Evolutionary conservation across 2,888 invertebrate genomes (phyloP).

Genomic region (Liopterus haemorrhoidalis): DNA sequence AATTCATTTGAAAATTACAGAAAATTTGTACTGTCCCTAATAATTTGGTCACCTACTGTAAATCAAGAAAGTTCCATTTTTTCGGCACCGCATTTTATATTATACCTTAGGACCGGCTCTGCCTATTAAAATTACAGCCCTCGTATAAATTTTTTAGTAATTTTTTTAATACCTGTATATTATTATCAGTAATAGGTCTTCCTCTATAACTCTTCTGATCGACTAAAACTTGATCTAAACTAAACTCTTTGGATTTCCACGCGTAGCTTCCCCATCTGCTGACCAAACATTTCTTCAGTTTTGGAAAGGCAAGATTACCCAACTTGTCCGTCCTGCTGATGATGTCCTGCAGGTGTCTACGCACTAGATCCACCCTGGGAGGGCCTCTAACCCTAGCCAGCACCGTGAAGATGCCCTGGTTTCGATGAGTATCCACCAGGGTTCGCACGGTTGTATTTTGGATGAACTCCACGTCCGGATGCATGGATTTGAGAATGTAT

Average conservation of each 20-base stretch:
- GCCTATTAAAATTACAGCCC: too few species aligned
- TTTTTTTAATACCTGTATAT: constrained; percentile 60
- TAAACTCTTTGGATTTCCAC: constrained; percentile 60
- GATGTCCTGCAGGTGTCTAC: constrained; percentile 46
- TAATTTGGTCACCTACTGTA: too few species aligned
- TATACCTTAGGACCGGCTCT: too few species aligned
- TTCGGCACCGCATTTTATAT: too few species aligned
- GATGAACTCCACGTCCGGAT: constrained; percentile 43
- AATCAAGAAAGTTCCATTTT: too few species aligned
- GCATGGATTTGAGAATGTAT: constrained; percentile 37
- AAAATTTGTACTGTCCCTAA: too few species aligned
- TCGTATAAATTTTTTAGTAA: too few species aligned
- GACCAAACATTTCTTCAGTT: constrained; percentile 60
- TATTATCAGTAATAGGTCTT: constrained; percentile 61
- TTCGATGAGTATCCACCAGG: constrained; percentile 64
- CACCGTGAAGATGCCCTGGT: constrained; percentile 68
- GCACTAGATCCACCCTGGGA: constrained; percentile 41
- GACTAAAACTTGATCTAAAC: constrained; percentile 64
- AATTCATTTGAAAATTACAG: too few species aligned
- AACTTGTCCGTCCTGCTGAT: constrained; percentile 54
- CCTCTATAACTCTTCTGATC: constrained; percentile 60
- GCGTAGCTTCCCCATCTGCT: constrained; percentile 74
- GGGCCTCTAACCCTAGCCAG: constrained; percentile 57
- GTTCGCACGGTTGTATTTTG: constrained; percentile 51
- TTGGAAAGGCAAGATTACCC: constrained; percentile 58